Percentiles rank a stretch among this genome's conserved stretches.
Conservation (phyloP, 2,797 vertebrate species). For the Clangula hyemalis region DNA sequence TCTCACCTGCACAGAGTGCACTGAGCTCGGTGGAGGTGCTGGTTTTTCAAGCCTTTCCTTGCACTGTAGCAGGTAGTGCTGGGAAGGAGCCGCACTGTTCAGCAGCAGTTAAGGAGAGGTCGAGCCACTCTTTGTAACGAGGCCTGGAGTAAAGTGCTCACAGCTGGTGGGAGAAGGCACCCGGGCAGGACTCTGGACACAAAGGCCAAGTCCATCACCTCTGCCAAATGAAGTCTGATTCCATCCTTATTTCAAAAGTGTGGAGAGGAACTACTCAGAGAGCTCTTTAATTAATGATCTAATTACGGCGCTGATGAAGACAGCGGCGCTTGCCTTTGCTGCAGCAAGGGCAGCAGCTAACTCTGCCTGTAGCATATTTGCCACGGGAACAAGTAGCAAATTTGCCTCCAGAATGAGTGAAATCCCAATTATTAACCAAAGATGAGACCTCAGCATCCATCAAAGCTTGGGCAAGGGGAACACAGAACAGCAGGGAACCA, state of each 20-base stretch:
- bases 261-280: background rate
- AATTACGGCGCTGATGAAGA: background rate
- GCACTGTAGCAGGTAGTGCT: background rate
- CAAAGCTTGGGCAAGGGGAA: background rate
- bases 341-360: background rate
- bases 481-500: background rate
- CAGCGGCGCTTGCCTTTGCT: background rate
- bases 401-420: background rate
- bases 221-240: background rate
- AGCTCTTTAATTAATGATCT: background rate
- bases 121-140: background rate
- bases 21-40: background rate
- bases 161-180: background rate
- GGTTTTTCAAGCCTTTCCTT: background rate
- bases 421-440: background rate
- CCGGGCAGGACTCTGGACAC: background rate
- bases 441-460: background rate
- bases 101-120: background rate
- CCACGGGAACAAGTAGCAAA: background rate
- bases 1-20: background rate
- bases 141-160: background rate
- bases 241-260: background rate
- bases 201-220: background rate
- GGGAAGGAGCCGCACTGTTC: background rate
- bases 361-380: background rate